Evolutionary conservation across 2,888 invertebrate species (phyloP).

Genomic region (Resseliella maxima): DNA sequence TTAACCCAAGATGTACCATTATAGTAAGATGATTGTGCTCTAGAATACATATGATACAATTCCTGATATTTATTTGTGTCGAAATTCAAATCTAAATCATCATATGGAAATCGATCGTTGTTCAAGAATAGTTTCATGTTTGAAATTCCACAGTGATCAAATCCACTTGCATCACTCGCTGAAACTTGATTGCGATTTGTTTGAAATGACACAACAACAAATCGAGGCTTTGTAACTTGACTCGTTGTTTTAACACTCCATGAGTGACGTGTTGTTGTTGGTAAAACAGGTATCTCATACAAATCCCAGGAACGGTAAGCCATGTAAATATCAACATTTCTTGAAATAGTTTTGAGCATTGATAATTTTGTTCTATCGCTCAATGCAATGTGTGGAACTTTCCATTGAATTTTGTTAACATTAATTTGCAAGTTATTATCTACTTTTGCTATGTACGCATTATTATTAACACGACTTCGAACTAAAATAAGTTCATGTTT

Average conservation of each 20-base stretch:
- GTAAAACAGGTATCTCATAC: neutral
- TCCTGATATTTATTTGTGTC: constrained; percentile 60
- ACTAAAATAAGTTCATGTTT: constrained; percentile 65
- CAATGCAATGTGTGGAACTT: neutral
- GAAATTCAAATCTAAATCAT: constrained; percentile 62
- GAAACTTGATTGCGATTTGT: constrained; percentile 61
- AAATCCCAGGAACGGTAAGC: neutral
- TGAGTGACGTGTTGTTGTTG: constrained; percentile 60
- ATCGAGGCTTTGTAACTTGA: constrained; percentile 65
- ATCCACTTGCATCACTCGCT: constrained; percentile 60
- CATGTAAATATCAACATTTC: neutral
- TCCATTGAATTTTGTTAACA: neutral
- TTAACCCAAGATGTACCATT: neutral
- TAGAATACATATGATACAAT: constrained; percentile 61
- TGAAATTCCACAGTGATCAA: constrained; percentile 61
- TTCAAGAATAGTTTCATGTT: constrained; percentile 64
- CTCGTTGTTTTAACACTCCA: constrained; percentile 63
- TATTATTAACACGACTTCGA: neutral
- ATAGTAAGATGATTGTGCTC: constrained; percentile 61
- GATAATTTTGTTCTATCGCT: neutral
- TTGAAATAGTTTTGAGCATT: neutral
- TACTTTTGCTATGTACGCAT: neutral
- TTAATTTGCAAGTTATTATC: neutral
- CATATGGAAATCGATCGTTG: constrained; percentile 63
- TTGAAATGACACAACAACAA: constrained; percentile 64